A percentile compares a stretch with the other conserved stretches of the same genome.
These are phyloP conservation scores for Drosophila villosipedis DNA, from an alignment of 2,888 invertebrate species.

Conservation along the genomic window DNA sequence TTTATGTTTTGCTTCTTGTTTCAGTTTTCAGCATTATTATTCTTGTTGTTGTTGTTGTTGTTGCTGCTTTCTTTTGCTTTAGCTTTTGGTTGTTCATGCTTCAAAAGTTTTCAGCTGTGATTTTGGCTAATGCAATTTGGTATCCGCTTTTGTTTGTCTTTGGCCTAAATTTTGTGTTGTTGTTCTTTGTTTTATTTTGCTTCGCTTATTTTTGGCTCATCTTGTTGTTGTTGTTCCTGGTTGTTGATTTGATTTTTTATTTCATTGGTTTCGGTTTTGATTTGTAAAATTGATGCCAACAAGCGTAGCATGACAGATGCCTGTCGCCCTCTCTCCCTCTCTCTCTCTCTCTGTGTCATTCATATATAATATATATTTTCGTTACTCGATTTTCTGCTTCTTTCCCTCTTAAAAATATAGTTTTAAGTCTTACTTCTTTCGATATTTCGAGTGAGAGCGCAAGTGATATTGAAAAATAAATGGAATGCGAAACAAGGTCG, in stretches of 20 bases:
- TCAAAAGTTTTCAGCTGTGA: slow-evolving; percentile 74
- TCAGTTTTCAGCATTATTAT: slow-evolving; percentile 1
- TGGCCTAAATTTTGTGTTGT: slow-evolving; percentile 63
- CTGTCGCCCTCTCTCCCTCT: too few species aligned
- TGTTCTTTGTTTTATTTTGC: slow-evolving; percentile 17
- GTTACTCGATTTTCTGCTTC: background rate
- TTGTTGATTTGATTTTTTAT: slow-evolving; percentile 48
- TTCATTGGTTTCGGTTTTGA: slow-evolving; percentile 27
- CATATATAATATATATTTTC: background rate
- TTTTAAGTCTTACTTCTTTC: slow-evolving; percentile 1
- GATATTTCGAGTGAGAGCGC: slow-evolving; percentile 20
- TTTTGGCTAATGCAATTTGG: slow-evolving; percentile 77
- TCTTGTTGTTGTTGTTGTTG: slow-evolving; percentile 22
- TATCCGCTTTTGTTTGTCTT: slow-evolving; percentile 74
- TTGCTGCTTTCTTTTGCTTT: slow-evolving; percentile 33
- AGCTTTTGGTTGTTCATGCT: slow-evolving; percentile 56
- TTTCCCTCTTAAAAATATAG: background rate
- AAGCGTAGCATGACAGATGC: slow-evolving; percentile 16
- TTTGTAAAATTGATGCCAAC: slow-evolving; percentile 29
- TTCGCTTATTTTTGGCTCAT: slow-evolving; percentile 10
- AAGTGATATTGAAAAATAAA: slow-evolving; percentile 6
- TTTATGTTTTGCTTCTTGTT: slow-evolving; percentile 3
- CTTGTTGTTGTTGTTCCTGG: slow-evolving; percentile 1
- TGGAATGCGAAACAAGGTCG: slow-evolving; percentile 46
- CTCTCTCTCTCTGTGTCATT: background rate